phyloP scores from a whole-genome alignment of 1,140 invertebrate species.

The Atta cephalotes region DNA sequence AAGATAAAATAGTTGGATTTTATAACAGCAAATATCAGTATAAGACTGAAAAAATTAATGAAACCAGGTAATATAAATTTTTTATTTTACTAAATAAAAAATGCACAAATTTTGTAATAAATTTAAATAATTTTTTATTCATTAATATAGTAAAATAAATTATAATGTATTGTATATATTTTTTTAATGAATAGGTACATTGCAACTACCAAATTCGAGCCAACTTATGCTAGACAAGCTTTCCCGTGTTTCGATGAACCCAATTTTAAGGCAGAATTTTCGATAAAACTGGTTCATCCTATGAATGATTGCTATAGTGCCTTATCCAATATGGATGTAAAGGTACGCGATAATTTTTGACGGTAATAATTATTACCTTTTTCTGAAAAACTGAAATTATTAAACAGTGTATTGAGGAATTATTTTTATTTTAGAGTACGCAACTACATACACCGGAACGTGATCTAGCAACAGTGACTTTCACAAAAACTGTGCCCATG shows the following conservation, averaged over 20 bases:
- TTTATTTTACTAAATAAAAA: background rate
- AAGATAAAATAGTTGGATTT: constrained; percentile 91
- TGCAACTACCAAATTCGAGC: constrained; percentile 96
- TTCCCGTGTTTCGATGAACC: constrained; percentile 99
- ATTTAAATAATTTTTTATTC: background rate
- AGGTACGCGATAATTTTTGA: constrained; percentile 77
- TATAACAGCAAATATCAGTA: constrained; percentile 91
- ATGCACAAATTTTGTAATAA: background rate
- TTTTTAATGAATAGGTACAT: constrained; percentile 88
- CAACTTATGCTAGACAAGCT: constrained; percentile 95
- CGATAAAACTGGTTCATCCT: constrained; percentile 91
- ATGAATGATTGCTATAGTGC: constrained; percentile 88
- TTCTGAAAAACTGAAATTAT: background rate
- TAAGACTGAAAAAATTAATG: constrained; percentile 79
- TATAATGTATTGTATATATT: background rate
- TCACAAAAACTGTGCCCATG: constrained; percentile 94
- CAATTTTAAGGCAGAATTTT: constrained; percentile 95
- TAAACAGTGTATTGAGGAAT: background rate
- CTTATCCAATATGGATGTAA: constrained; percentile 92
- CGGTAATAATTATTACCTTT: background rate
- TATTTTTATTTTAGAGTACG: constrained; percentile 78
- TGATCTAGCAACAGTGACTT: constrained; percentile 88
- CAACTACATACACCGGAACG: constrained; percentile 80
- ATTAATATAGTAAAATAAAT: background rate
- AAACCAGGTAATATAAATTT: constrained; percentile 86